phyloP scores from a whole-genome alignment of 1,140 invertebrate species.

The Oscheius sp. region DNA sequence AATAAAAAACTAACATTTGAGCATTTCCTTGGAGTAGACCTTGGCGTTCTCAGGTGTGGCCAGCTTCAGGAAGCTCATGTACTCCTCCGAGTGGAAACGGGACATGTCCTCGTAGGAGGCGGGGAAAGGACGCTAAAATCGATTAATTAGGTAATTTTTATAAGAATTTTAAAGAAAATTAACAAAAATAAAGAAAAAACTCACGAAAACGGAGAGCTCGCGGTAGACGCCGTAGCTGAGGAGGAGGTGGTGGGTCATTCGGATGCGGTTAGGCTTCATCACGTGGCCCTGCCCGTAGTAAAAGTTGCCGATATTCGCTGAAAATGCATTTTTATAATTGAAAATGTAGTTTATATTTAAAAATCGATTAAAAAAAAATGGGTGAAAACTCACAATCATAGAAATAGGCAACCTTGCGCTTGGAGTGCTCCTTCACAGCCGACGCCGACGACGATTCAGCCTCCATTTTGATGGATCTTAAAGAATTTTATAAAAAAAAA shows the following conservation, averaged over 20 bases:
- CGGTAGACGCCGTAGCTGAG: constrained; percentile 96
- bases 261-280: constrained; percentile 95
- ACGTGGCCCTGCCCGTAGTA: constrained; percentile 99
- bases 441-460: not conserved
- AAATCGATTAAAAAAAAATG: not conserved
- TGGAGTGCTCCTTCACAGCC: constrained; percentile 73
- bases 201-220: constrained; percentile 99
- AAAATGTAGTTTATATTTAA: not conserved
- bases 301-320: constrained; percentile 93
- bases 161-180: not conserved
- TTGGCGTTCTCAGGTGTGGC: constrained; percentile 98
- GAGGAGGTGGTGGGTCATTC: constrained; percentile 97
- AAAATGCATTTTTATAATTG: constrained; percentile 4
- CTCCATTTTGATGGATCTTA: too few relatives aligned
- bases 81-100: constrained; percentile 99
- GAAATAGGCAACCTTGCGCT: constrained; percentile 93
- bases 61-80: constrained; percentile 90
- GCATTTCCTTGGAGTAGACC: constrained; percentile 99
- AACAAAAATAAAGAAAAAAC: constrained; percentile 59
- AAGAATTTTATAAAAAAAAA: too few relatives aligned
- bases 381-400: constrained; percentile 85
- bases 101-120: constrained; percentile 99
- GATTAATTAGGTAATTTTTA: not conserved
- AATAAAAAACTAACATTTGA: constrained; percentile 76
- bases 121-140: constrained; percentile 85